phyloP scores from a whole-genome alignment of 2,888 invertebrate genomes.

The Leucophora obtusa region DNA sequence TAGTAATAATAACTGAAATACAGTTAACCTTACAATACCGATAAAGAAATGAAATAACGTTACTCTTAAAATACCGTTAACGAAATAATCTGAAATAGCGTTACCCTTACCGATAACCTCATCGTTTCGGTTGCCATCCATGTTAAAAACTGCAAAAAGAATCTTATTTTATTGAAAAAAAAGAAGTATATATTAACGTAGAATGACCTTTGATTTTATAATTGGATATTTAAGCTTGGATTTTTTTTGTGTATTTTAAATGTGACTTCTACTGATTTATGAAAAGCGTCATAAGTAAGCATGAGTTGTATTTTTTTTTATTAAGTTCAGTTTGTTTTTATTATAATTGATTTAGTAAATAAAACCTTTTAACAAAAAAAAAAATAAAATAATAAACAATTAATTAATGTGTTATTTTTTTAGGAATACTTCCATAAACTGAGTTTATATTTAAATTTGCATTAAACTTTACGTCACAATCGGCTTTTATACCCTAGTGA shows the following conservation, averaged over 20 bases:
- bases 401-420: background rate
- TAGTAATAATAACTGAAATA: no score
- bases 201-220: constrained; percentile 48
- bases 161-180: constrained; percentile 1
- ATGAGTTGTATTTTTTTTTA: constrained; percentile 31
- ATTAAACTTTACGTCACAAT: constrained; percentile 16
- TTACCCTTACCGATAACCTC: no score
- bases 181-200: background rate
- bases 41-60: no score
- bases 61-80: no score
- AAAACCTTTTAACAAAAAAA: background rate
- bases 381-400: background rate
- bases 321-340: background rate
- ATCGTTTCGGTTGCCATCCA: no score
- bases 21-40: no score
- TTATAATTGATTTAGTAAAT: constrained; percentile 17
- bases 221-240: constrained; percentile 17
- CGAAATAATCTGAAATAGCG: no score
- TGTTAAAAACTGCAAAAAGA: background rate
- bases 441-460: constrained; percentile 16
- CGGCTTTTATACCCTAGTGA: background rate
- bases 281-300: constrained; percentile 19
- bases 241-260: background rate
- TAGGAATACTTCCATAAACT: background rate
- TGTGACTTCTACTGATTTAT: background rate